Conservation (phyloP, 2,797 vertebrate genomes). For the Cynopterus sphinx region DNA sequence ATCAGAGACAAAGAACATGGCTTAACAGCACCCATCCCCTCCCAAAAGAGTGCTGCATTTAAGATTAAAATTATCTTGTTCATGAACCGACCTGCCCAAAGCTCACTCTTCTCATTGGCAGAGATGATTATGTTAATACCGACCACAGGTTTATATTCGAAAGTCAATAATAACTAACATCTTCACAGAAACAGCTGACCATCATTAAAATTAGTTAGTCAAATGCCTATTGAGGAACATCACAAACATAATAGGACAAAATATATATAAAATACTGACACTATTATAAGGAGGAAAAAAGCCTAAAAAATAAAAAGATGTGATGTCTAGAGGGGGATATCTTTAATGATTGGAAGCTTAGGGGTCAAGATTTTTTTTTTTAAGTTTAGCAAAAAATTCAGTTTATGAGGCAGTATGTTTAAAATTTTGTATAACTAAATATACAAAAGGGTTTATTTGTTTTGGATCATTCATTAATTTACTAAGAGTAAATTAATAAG, state of each 20-base stretch:
- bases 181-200: neutral
- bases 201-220: neutral
- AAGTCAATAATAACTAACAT: neutral
- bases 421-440: constrained; percentile 74
- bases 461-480: constrained; percentile 44
- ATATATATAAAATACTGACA: neutral
- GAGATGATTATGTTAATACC: neutral
- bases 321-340: constrained; percentile 53
- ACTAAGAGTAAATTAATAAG: constrained; percentile 71
- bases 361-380: constrained; percentile 61
- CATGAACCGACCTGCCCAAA: neutral
- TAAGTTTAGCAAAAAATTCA: constrained; percentile 60
- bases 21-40: neutral
- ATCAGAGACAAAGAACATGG: neutral
- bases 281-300: constrained; percentile 26
- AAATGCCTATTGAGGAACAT: neutral
- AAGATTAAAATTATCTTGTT: neutral
- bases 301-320: neutral
- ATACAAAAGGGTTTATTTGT: constrained; percentile 69
- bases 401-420: constrained; percentile 65
- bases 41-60: rapidly evolving
- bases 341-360: constrained; percentile 50
- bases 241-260: neutral
- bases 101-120: neutral
- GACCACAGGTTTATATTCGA: neutral